Conservation (phyloP, 2,888 invertebrate species). For the Cataglyphis albicans region DNA sequence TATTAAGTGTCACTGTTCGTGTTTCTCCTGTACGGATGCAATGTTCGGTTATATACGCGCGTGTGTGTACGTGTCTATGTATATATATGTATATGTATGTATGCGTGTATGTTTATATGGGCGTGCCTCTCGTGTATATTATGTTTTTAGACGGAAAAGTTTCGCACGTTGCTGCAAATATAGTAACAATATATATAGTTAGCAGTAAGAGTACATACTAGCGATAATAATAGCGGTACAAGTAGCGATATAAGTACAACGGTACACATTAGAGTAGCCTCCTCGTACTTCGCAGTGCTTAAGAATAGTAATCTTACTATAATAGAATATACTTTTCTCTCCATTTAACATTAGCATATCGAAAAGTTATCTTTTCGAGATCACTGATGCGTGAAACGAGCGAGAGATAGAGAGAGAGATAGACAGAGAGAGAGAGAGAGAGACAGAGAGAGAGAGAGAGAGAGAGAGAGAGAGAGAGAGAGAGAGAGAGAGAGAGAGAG, state of each 20-base stretch:
- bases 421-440: conserved; percentile 28
- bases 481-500: too few species aligned
- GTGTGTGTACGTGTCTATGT: not conserved
- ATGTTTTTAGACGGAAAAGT: conserved; percentile 65
- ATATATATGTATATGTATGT: conserved; percentile 26
- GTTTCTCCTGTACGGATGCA: not conserved
- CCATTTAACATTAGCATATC: conserved; percentile 35
- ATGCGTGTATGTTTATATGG: not conserved
- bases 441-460: conserved; percentile 31
- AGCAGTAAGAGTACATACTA: conserved; percentile 71
- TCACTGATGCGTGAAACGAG: conserved; percentile 57
- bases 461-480: too few species aligned
- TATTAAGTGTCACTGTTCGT: conserved; percentile 59
- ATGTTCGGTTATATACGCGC: not conserved
- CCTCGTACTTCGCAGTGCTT: conserved; percentile 66
- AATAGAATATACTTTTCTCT: conserved; percentile 61
- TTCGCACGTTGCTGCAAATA: conserved; percentile 71
- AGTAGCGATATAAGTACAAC: conserved; percentile 73
- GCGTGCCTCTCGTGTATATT: conserved; percentile 40
- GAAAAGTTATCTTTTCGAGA: conserved; percentile 43
- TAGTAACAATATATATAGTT: conserved; percentile 64
- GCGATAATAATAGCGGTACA: conserved; percentile 72
- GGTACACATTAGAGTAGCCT: conserved; percentile 69
- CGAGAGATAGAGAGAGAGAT: conserved; percentile 48
- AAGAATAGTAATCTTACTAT: conserved; percentile 64